These are phyloP conservation scores for Beroe forskalii DNA, from an alignment of 37 sponge, comb jelly and placozoan species.

Conservation along the genomic window DNA sequence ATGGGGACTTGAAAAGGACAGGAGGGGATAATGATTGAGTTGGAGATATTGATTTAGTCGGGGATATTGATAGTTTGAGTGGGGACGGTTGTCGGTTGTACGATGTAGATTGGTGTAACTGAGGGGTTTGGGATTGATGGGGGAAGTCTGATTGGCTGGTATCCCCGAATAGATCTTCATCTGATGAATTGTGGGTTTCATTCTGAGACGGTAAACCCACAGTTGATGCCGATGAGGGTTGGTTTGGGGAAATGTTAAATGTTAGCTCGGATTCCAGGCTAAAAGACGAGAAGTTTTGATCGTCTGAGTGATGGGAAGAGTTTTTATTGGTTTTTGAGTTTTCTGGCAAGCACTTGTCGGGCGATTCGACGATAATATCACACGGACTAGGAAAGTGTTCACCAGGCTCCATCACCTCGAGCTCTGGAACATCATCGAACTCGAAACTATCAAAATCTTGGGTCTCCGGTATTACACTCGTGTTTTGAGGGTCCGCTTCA, in stretches of 20 bases:
- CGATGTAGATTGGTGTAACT: too few species aligned
- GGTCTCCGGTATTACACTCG: not conserved
- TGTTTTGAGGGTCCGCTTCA: not conserved
- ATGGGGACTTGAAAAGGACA: too few species aligned
- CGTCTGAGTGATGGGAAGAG: not conserved
- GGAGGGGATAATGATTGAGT: not conserved
- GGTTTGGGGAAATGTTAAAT: not conserved
- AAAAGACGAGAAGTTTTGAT: not conserved
- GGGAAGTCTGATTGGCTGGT: not conserved
- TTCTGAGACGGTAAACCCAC: too few species aligned
- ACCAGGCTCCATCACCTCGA: not conserved
- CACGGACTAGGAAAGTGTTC: too few species aligned
- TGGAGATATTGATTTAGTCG: not conserved
- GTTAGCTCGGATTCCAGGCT: not conserved
- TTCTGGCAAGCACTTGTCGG: too few species aligned
- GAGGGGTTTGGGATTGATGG: not conserved
- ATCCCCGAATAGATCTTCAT: not conserved
- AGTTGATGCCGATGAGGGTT: too few species aligned
- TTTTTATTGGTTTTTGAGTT: not conserved
- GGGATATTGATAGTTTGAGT: too few species aligned
- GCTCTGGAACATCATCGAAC: not conserved
- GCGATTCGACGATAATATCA: too few species aligned
- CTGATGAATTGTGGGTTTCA: not conserved
- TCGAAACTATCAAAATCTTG: conserved; percentile 37
- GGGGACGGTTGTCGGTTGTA: too few species aligned